Conservation (phyloP, 1,140 invertebrate species). For the Zaprionus lachaisei region DNA sequence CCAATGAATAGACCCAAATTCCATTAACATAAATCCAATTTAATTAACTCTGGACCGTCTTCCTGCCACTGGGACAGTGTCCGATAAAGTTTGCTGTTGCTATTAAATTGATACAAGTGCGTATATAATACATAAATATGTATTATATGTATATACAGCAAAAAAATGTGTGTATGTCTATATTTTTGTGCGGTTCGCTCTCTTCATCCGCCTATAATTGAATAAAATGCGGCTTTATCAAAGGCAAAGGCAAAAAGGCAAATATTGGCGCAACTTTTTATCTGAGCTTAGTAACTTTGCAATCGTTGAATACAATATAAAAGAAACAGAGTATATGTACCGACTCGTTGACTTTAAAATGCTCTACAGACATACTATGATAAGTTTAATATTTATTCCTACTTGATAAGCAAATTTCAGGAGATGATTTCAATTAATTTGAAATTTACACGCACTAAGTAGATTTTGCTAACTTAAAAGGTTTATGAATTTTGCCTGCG, state of each 20-base stretch:
- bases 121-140: constrained; percentile 5
- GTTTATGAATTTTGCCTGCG: neutral
- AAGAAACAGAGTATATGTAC: neutral
- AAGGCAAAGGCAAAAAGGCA: constrained; percentile 57
- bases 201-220: constrained; percentile 75
- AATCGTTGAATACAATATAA: constrained; percentile 22
- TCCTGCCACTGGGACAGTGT: constrained; percentile 6
- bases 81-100: constrained; percentile 24
- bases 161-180: neutral
- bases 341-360: constrained; percentile 1
- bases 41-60: constrained; percentile 55
- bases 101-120: constrained; percentile 33
- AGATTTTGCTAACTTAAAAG: neutral
- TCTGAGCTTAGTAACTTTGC: constrained; percentile 64
- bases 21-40: constrained; percentile 64
- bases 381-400: neutral
- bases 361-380: neutral
- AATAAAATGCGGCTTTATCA: constrained; percentile 67
- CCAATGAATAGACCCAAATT: constrained; percentile 27
- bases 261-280: constrained; percentile 75
- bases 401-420: neutral
- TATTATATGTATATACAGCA: neutral
- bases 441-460: neutral
- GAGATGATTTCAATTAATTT: no score
- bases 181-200: constrained; percentile 35